A percentile compares a stretch with the other conserved stretches of the same genome.
phyloP scores from a whole-genome alignment of 1,140 invertebrate genomes.

The Hyphantria cunea region DNA sequence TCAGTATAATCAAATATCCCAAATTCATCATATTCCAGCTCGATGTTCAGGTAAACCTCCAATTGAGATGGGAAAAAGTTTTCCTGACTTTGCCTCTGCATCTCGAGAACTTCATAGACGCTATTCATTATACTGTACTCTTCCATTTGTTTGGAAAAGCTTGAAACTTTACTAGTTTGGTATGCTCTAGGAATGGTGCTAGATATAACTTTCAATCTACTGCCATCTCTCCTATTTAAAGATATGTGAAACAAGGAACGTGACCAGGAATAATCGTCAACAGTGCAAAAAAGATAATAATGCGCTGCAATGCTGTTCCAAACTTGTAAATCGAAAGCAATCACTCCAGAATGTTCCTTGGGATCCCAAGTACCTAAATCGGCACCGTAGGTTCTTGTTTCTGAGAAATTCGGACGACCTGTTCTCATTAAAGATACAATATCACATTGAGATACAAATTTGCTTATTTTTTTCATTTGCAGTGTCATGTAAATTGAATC shows the following conservation, averaged over 20 bases:
- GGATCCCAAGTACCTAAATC: constrained; percentile 47
- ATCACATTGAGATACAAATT: constrained; percentile 37
- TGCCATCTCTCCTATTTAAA: constrained; percentile 42
- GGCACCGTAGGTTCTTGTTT: constrained; percentile 23
- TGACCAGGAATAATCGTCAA: constrained; percentile 54
- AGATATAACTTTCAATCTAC: constrained; percentile 48
- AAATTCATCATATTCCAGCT: constrained; percentile 45
- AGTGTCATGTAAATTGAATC: constrained; percentile 52
- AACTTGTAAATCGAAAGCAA: constrained; percentile 41
- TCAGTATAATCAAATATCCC: constrained; percentile 41
- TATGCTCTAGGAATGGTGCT: constrained; percentile 45
- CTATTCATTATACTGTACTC: constrained; percentile 30
- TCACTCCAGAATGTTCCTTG: constrained; percentile 38
- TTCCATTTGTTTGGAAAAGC: constrained; percentile 19
- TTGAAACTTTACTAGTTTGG: too few species aligned
- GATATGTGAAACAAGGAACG: constrained; percentile 53
- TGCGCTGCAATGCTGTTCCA: constrained; percentile 51
- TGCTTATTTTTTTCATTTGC: constrained; percentile 44
- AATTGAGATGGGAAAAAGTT: constrained; percentile 43
- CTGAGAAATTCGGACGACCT: constrained; percentile 8
- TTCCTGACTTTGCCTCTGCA: constrained; percentile 30
- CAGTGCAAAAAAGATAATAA: constrained; percentile 50
- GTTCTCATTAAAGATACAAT: constrained; percentile 41
- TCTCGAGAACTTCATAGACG: constrained; percentile 35
- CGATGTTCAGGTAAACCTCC: constrained; percentile 42